Evolutionary conservation across 2,113 vertebrate species (phyloP).

Genomic region (Herpetotheres cachinnans): DNA sequence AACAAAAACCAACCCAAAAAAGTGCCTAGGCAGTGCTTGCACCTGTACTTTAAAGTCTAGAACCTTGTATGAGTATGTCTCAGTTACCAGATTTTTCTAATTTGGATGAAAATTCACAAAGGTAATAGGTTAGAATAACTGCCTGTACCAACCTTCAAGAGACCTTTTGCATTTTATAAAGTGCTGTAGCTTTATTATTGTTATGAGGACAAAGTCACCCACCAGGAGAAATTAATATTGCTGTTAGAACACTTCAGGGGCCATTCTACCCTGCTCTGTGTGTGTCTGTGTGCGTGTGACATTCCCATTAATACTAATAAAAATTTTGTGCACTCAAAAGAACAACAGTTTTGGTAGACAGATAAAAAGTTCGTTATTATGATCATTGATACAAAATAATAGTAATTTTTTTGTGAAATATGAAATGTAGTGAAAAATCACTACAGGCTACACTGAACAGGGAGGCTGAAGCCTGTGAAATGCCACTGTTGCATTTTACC

Average conservation of each 20-base stretch:
- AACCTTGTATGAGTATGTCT: background rate
- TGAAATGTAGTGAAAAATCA: no score
- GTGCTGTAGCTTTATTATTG: background rate
- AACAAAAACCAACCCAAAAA: background rate
- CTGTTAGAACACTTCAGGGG: slow-evolving; percentile 22
- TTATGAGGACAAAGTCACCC: background rate
- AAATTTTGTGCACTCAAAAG: background rate
- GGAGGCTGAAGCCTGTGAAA: background rate
- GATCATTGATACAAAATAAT: background rate
- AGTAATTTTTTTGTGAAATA: no score
- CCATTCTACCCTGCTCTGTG: background rate
- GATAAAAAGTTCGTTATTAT: background rate
- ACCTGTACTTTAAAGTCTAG: background rate
- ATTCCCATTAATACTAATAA: background rate
- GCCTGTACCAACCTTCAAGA: background rate
- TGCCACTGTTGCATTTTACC: background rate
- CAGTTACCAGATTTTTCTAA: background rate
- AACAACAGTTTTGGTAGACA: background rate
- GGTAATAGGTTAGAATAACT: background rate
- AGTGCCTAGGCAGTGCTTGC: background rate
- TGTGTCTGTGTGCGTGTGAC: background rate
- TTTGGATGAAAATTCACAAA: background rate
- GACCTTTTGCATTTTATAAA: slow-evolving; percentile 12
- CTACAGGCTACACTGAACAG: background rate
- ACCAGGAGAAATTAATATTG: slow-evolving; percentile 11